Base-by-base conservation (phyloP, 2,113 vertebrate species). In the Panthera leo region DNA sequence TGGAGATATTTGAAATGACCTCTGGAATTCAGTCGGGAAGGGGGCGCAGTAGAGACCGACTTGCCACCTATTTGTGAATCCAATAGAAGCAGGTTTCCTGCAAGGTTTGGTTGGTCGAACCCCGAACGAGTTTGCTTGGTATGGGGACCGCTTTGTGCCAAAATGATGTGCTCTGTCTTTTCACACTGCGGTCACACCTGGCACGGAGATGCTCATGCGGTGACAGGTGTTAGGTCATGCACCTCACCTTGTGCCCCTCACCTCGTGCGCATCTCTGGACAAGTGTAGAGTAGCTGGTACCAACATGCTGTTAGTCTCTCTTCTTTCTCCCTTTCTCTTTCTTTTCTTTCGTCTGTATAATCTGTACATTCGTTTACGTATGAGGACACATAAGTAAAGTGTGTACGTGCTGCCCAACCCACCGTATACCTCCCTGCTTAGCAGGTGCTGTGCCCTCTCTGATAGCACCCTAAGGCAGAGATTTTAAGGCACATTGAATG, bases 201-300 rank as follows among this genome's bases (percentile, higher is more conserved):
- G 83, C 70, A 42, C n/a, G 58, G 10, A 58, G 12, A 14, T 1
- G 18, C 45, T 36, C n/a, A n/a, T 13, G 1, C 36, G 4, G 8
- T 29, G 61, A 55, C 5, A 10, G 34, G 68, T 25, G 9, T 70
- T 25, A 12, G n/a, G 31, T 48, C 48, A 9, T 6, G 0, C 7
- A 5, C 68, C 65, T 61, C 27, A 5, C 51, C 70, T 73, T 61
- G 5, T 10, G 16, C 51, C 6, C 68, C 65, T 42, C 27, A 5
- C 51, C 79, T 73, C 68, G 4, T 10, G 16, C 51, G 89, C 29
- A 31, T 53, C 23, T 2, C 42, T 29, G 48, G 31, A 75, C 55
- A 27, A 8, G 10, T 0, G 0, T 9, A 31, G 34, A 63, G 1
- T 13, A 63, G 55, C 61, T n/a, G 14, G 7, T 18, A 10, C 23